Base-by-base conservation (phyloP, 2,113 vertebrate genomes). In the Nothobranchius furzeri region DNA sequence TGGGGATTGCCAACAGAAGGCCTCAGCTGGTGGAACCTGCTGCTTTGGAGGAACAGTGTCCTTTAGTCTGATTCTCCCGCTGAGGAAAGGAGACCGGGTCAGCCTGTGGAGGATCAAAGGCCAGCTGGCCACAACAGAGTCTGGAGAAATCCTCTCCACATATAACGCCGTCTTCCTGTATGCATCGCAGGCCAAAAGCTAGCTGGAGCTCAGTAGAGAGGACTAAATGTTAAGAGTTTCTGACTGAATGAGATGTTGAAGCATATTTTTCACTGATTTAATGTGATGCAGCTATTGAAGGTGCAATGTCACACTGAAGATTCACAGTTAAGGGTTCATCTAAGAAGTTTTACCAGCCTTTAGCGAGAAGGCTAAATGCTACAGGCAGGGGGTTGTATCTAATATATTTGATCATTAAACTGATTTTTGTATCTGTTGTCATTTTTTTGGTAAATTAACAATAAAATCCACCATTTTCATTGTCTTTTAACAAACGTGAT, bases 161-260 rank as follows among this genome's bases (percentile, higher is more conserved):
- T 99, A 93, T 78, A 98, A 96, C 37, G 95, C 94, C 54, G 89
- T 96, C 65, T 95, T 96, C 82, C 91, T 99, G 47, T 98, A 99
- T 56, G 89, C 95, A n/a, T 92, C 92, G n/a, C 86, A 93, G 69
- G 86, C 90, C 72, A 92, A 85, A 35, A 92, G 94, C 87, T 99
- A 97, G 93, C 90, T 63, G 66, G 40, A 73, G 76, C 48, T 53
- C 5, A 53, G 24, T 46, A 24, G 13, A 20, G 47, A 75, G 57
- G 80, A 89, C 78, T 75, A 3, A n/a, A 73, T 52, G 64, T 69
- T 74, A 50, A 63, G 48, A 61, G 2, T 60, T 30, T 7, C 67
- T 73, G 76, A 84, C 86, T 68, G 70, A 70, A 67, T 50, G n/a
- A 70, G 57, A 68, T 37, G 67, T 52, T 61, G 52, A 59, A 57